A percentile compares a stretch with the other conserved stretches of the same genome.
phyloP scores from a whole-genome alignment of 2,797 vertebrate genomes.

The Etheostoma perlongum region DNA sequence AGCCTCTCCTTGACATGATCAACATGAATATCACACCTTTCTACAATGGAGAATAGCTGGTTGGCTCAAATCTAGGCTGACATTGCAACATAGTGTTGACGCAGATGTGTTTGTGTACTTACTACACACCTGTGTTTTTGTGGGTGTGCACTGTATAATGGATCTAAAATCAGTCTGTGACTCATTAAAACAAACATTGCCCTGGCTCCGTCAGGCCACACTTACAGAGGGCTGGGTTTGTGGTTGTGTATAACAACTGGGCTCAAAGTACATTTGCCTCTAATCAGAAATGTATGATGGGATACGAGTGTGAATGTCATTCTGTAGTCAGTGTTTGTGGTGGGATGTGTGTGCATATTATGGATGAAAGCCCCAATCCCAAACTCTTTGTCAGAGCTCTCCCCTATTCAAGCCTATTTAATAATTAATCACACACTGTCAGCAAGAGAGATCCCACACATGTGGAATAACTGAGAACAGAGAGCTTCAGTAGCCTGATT shows the following conservation, averaged over 20 bases:
- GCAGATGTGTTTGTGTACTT: slow-evolving; percentile 37
- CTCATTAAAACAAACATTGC: slow-evolving; percentile 74
- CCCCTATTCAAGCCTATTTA: slow-evolving; percentile 54
- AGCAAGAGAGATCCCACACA: slow-evolving; percentile 47
- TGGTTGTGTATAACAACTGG: slow-evolving; percentile 23
- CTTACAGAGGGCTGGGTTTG: slow-evolving; percentile 19
- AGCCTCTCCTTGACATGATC: slow-evolving; percentile 36
- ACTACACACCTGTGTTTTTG: slow-evolving; percentile 65
- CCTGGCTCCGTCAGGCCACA: slow-evolving; percentile 28
- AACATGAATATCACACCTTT: slow-evolving; percentile 31
- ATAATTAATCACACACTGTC: slow-evolving; percentile 68
- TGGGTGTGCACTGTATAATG: slow-evolving; percentile 51
- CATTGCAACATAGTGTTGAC: slow-evolving; percentile 45
- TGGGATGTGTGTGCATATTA: slow-evolving; percentile 23
- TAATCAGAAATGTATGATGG: slow-evolving; percentile 32
- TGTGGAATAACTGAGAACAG: slow-evolving; percentile 27
- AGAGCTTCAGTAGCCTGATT: slow-evolving; percentile 8
- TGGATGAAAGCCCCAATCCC: slow-evolving; percentile 27
- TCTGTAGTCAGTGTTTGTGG: slow-evolving; percentile 13
- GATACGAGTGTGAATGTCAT: slow-evolving; percentile 4
- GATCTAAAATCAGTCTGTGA: slow-evolving; percentile 59
- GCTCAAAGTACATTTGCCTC: slow-evolving; percentile 43
- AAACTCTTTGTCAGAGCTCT: slow-evolving; percentile 45
- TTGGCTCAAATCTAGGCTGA: slow-evolving; percentile 24
- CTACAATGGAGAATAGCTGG: slow-evolving; percentile 1